These are phyloP conservation scores for sheep (Ovis aries) DNA, from an alignment of 2,113 vertebrate species.

Conservation along the genomic window DNA sequence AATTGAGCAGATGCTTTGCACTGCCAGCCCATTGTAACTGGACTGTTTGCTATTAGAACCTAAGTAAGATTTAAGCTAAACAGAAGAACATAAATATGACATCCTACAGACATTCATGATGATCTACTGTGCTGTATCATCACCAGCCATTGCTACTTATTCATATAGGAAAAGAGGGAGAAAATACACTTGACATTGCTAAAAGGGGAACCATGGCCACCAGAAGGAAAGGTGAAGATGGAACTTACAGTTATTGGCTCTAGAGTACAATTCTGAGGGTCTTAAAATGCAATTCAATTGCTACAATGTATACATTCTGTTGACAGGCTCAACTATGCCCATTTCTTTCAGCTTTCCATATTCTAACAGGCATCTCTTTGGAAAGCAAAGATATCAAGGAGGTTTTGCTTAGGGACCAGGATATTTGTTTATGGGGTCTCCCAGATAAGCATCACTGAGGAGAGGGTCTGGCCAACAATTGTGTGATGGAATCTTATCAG, in stretches of 20 bases:
- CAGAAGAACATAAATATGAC: conserved; percentile 66
- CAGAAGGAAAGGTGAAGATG: conserved; percentile 46
- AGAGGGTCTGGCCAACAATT: neutral
- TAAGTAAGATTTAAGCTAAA: conserved; percentile 76
- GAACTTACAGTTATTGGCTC: neutral
- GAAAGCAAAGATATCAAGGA: neutral
- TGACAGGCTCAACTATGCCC: neutral
- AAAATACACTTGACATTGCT: conserved; percentile 42
- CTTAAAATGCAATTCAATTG: conserved; percentile 38
- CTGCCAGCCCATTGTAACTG: conserved; percentile 40
- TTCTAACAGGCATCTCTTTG: neutral
- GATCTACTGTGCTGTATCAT: conserved; percentile 68
- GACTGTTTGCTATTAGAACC: conserved; percentile 61
- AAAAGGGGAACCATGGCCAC: conserved; percentile 37
- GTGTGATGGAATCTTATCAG: neutral
- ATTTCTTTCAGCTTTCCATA: neutral
- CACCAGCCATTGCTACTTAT: conserved; percentile 53
- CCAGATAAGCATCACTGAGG: neutral
- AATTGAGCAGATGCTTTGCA: conserved; percentile 62
- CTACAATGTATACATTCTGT: neutral
- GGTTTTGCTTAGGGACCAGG: neutral
- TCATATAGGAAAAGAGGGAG: conserved; percentile 55
- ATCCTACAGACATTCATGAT: conserved; percentile 66
- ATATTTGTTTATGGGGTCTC: neutral
- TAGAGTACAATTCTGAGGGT: neutral